Conservation (phyloP, 2,797 vertebrate species). For the Coregonus sp. region DNA sequence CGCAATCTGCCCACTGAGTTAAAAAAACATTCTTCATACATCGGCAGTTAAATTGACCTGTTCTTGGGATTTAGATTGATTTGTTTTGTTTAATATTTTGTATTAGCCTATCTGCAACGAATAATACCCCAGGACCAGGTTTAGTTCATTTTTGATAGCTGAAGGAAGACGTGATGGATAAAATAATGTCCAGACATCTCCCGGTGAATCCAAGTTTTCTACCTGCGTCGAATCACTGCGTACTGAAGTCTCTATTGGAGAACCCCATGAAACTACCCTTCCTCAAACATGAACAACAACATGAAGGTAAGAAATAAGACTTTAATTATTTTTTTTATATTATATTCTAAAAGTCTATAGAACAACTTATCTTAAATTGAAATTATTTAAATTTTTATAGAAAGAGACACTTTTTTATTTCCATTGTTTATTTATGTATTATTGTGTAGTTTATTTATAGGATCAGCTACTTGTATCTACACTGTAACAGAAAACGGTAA, state of each 20-base stretch:
- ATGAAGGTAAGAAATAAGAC: slow-evolving; percentile 77
- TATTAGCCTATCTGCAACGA: background rate
- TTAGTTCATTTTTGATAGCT: slow-evolving; percentile 20
- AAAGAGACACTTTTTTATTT: background rate
- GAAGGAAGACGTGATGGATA: slow-evolving; percentile 45
- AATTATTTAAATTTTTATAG: background rate
- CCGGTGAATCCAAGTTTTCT: slow-evolving; percentile 82
- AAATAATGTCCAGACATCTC: slow-evolving; percentile 85
- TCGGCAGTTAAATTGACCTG: background rate
- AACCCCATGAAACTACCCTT: slow-evolving; percentile 86
- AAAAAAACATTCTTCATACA: too few species aligned
- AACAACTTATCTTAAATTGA: background rate
- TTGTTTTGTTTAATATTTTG: slow-evolving; percentile 1
- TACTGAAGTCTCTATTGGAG: slow-evolving; percentile 88
- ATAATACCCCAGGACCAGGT: background rate
- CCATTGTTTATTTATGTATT: background rate
- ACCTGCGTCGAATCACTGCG: slow-evolving; percentile 84
- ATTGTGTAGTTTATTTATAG: background rate
- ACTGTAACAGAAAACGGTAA: too few species aligned
- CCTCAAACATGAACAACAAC: slow-evolving; percentile 52
- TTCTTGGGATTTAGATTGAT: slow-evolving; percentile 7
- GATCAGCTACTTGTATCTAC: too few species aligned
- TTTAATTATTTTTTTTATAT: background rate
- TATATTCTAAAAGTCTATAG: background rate
- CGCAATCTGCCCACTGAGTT: background rate